Evolutionary conservation across 92 coral and sea anemone genomes (phyloP).

Genomic region (Palythoa grandiflora): DNA sequence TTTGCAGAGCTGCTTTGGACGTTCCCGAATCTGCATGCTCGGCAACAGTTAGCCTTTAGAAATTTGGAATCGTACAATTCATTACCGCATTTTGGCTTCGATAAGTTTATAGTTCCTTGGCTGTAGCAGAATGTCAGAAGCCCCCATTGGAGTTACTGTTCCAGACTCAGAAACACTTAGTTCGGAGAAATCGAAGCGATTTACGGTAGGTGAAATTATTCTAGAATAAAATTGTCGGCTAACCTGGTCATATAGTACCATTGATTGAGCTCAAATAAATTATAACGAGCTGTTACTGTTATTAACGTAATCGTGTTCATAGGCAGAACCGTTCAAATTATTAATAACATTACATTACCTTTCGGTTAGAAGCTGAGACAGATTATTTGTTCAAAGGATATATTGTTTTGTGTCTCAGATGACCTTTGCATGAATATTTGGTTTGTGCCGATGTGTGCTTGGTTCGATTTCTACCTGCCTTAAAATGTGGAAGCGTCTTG

Average conservation of each 20-base stretch:
- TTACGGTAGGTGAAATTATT: slow-evolving; percentile 84
- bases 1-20: background rate
- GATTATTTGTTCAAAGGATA: slow-evolving; percentile 6
- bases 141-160: slow-evolving; percentile 88
- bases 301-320: slow-evolving; percentile 35
- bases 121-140: slow-evolving; percentile 54
- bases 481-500: slow-evolving; percentile 5
- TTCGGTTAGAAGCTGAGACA: background rate
- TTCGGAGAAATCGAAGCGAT: slow-evolving; percentile 98
- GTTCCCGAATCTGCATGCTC: slow-evolving; percentile 32
- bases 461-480: background rate
- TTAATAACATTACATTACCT: slow-evolving; percentile 21
- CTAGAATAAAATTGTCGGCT: background rate
- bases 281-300: slow-evolving; percentile 19
- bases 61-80: slow-evolving; percentile 5
- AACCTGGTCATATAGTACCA: background rate
- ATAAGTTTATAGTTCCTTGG: slow-evolving; percentile 15
- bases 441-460: slow-evolving; percentile 24
- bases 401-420: slow-evolving; percentile 24
- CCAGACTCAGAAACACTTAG: slow-evolving; percentile 99
- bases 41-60: background rate
- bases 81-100: slow-evolving; percentile 16
- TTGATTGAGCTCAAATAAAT: background rate
- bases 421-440: slow-evolving; percentile 1
- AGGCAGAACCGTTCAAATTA: slow-evolving; percentile 17